Percentiles rank a stretch among this genome's conserved stretches.
Evolutionary conservation across 1,140 invertebrate species (phyloP).

Genomic region (Calephelis nemesis): DNA sequence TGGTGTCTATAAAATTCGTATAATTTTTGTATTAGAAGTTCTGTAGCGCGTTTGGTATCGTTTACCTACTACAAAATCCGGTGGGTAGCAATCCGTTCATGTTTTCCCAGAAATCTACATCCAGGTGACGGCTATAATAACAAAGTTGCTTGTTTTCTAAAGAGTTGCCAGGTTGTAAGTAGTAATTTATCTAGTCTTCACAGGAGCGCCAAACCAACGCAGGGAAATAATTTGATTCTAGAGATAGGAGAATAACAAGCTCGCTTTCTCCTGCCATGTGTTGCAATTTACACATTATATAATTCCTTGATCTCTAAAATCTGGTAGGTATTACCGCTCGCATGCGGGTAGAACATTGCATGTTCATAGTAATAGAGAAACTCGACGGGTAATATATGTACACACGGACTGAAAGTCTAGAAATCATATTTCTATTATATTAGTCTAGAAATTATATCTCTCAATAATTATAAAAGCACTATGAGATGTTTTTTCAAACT

Average conservation of each 20-base stretch:
- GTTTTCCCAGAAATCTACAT: too few relatives aligned
- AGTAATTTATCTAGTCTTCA: neutral
- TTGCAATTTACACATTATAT: conserved; percentile 1
- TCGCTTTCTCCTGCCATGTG: neutral
- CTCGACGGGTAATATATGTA: conserved; percentile 30
- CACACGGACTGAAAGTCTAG: conserved; percentile 22
- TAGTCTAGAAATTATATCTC: neutral
- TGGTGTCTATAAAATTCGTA: too few relatives aligned
- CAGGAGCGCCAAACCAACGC: neutral
- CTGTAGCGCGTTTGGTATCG: too few relatives aligned
- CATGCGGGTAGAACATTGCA: conserved; percentile 39
- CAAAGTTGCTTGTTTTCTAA: too few relatives aligned
- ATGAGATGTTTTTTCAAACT: too few relatives aligned
- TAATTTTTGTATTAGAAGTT: too few relatives aligned
- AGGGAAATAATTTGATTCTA: neutral
- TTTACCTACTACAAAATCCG: too few relatives aligned
- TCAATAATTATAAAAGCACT: too few relatives aligned
- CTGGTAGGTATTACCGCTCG: conserved; percentile 24
- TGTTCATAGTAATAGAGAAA: conserved; percentile 35
- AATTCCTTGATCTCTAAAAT: conserved; percentile 7
- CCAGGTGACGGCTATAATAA: too few relatives aligned
- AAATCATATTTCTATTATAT: conserved; percentile 8
- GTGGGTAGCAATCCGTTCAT: too few relatives aligned
- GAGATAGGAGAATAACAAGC: neutral
- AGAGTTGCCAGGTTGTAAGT: too few relatives aligned